Conservation (phyloP, 2,797 vertebrate species). For the Petrocephalus schoutedeni region DNA sequence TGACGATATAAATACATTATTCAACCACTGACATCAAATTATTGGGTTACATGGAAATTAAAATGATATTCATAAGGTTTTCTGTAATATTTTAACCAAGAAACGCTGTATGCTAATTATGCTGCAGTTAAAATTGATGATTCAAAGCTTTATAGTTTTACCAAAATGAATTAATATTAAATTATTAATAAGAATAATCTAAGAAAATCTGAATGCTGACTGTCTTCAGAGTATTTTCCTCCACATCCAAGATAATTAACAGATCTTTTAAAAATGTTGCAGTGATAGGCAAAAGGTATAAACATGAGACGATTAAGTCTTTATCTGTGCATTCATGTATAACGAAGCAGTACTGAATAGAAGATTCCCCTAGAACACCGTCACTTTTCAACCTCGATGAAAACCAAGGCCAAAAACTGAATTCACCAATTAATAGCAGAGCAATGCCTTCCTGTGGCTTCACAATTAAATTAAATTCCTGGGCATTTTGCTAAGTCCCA, state of each 20-base stretch:
- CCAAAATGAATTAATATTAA: background rate
- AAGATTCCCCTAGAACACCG: background rate
- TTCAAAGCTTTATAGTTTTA: background rate
- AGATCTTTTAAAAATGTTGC: background rate
- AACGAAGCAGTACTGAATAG: background rate
- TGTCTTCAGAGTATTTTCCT: background rate
- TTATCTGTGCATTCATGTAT: background rate
- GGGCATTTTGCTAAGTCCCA: background rate
- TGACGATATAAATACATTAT: background rate
- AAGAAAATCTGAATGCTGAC: background rate
- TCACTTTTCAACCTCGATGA: conserved; percentile 27
- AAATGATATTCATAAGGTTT: background rate
- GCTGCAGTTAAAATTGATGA: background rate
- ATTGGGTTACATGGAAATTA: background rate
- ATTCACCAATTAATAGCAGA: background rate
- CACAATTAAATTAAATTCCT: background rate
- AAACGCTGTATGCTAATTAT: background rate
- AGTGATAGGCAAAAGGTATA: background rate
- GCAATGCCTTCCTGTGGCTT: background rate
- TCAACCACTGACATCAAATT: background rate
- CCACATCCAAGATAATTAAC: background rate
- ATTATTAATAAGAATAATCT: background rate
- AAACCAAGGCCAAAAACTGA: background rate
- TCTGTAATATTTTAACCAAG: background rate
- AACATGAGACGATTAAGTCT: background rate